A percentile compares a stretch with the other conserved stretches of the same genome.
These are phyloP conservation scores for Oxytorus armatus DNA, from an alignment of 2,888 invertebrate species.

Conservation along the genomic window DNA sequence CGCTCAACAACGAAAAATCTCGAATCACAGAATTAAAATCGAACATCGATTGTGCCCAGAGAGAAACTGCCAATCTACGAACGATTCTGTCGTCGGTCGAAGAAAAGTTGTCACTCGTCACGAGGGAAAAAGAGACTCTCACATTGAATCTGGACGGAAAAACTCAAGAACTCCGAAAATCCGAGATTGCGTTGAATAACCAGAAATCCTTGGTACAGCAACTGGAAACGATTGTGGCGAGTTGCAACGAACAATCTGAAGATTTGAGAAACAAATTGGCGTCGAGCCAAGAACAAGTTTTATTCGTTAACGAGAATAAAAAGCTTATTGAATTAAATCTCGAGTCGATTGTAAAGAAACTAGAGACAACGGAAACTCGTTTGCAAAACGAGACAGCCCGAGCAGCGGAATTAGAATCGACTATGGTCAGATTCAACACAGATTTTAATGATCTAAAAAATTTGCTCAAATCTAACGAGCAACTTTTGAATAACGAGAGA, in stretches of 20 bases:
- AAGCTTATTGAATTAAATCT: slow-evolving; percentile 51
- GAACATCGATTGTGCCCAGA: slow-evolving; percentile 11
- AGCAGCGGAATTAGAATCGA: slow-evolving; percentile 48
- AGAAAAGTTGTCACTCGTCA: slow-evolving; percentile 51
- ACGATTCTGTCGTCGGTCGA: slow-evolving; percentile 58
- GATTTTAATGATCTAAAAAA: slow-evolving; percentile 15
- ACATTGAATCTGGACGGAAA: slow-evolving; percentile 53
- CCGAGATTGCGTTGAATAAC: slow-evolving; percentile 54
- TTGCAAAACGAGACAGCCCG: slow-evolving; percentile 63
- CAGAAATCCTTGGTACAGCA: slow-evolving; percentile 44
- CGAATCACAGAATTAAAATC: slow-evolving; percentile 29
- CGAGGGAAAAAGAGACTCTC: slow-evolving; percentile 51
- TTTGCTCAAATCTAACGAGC: slow-evolving; percentile 1
- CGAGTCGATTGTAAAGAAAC: slow-evolving; percentile 43
- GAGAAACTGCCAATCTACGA: slow-evolving; percentile 65
- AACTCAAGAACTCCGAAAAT: slow-evolving; percentile 51
- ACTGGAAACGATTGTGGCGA: neutral
- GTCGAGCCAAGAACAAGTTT: slow-evolving; percentile 53
- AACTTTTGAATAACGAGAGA: slow-evolving; percentile 31
- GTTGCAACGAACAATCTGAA: slow-evolving; percentile 50
- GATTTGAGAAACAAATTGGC: slow-evolving; percentile 35
- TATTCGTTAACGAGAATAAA: slow-evolving; percentile 61
- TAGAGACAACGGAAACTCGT: slow-evolving; percentile 62
- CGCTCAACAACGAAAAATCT: slow-evolving; percentile 48
- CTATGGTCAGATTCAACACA: slow-evolving; percentile 9